Evolutionary conservation across 2,888 invertebrate genomes (phyloP).

Genomic region (Saturnia pavonia): DNA sequence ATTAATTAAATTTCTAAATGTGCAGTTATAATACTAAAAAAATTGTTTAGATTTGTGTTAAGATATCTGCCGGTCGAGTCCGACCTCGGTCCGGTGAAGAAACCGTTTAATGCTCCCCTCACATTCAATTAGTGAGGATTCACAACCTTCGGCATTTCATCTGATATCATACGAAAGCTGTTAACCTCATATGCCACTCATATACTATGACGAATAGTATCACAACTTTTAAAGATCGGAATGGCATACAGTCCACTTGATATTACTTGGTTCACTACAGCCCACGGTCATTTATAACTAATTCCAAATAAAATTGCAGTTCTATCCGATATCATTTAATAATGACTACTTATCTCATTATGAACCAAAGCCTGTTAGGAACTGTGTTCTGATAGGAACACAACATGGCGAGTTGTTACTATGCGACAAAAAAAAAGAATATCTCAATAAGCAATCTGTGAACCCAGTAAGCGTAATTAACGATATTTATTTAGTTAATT

Average conservation of each 20-base stretch:
- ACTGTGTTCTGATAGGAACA: no score
- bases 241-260: no score
- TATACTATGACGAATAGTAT: conserved; percentile 6
- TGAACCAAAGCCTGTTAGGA: no score
- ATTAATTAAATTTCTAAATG: background rate
- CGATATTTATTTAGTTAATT: no score
- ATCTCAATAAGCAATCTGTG: no score
- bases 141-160: conserved; percentile 38
- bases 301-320: background rate
- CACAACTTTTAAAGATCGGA: no score
- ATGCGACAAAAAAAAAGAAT: no score
- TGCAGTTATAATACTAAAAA: background rate
- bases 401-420: no score
- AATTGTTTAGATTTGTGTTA: conserved; percentile 8
- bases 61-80: conserved; percentile 14
- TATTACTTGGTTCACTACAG: no score
- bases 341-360: no score
- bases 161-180: conserved; percentile 38
- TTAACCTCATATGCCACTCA: conserved; percentile 37
- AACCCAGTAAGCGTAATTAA: no score
- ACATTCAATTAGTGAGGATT: conserved; percentile 47
- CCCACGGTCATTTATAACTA: background rate
- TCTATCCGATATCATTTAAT: background rate
- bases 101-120: conserved; percentile 19
- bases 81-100: conserved; percentile 15